A percentile compares a stretch with the other conserved stretches of the same genome.
phyloP scores from a whole-genome alignment of 2,797 vertebrate species.

The Poliocrania exsul region DNA sequence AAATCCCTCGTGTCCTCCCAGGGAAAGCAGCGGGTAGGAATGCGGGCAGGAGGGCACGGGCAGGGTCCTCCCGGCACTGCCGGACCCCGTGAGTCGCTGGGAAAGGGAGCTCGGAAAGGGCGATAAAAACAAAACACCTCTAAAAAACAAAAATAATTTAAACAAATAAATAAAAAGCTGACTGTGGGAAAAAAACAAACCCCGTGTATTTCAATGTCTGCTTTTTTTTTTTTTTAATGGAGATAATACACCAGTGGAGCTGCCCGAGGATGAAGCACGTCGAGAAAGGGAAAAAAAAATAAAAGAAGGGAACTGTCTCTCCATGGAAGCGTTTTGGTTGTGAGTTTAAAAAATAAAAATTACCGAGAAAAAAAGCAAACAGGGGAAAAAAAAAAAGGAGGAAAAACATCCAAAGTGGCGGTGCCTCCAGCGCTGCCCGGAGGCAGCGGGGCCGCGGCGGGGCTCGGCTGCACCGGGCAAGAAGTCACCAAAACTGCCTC shows the following conservation, averaged over 20 bases:
- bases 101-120: not conserved
- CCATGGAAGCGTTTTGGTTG: not conserved
- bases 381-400: rapidly evolving
- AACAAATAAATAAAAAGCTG: not conserved
- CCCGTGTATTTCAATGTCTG: not conserved
- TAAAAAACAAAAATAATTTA: not conserved
- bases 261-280: rapidly evolving
- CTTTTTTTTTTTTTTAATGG: rapidly evolving
- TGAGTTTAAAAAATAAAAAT: not conserved
- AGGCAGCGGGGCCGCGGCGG: not conserved
- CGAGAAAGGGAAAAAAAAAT: rapidly evolving
- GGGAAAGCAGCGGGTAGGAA: not conserved
- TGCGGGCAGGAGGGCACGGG: not conserved
- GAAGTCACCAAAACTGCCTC: not conserved
- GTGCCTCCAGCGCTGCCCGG: not conserved
- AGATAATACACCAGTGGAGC: not conserved
- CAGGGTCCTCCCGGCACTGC: not conserved
- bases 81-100: rapidly evolving
- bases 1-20: not conserved
- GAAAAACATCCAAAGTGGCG: rapidly evolving
- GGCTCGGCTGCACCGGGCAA: not conserved
- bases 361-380: rapidly evolving
- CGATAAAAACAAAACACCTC: not conserved
- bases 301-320: not conserved
- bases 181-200: rapidly evolving